phyloP scores from a whole-genome alignment of 2,113 vertebrate genomes.

The Naja naja region DNA sequence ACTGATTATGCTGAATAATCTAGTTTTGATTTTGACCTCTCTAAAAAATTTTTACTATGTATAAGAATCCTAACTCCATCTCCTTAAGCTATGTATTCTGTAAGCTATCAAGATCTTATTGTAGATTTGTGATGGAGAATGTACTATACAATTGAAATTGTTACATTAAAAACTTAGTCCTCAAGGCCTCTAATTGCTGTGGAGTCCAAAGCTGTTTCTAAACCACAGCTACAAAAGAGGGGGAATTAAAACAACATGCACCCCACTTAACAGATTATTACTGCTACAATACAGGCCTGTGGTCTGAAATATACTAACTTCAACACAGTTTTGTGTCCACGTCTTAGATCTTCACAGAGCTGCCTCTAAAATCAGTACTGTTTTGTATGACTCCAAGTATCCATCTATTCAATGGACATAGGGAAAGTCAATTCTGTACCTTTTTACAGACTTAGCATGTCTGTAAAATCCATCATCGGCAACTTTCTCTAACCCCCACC shows the following conservation, averaged over 20 bases:
- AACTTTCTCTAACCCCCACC: slow-evolving; percentile 35
- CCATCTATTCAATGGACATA: slow-evolving; percentile 49
- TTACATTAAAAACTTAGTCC: slow-evolving; percentile 31
- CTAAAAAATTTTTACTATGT: slow-evolving; percentile 69
- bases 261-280: slow-evolving; percentile 49
- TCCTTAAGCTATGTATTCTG: slow-evolving; percentile 59
- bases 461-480: slow-evolving; percentile 50
- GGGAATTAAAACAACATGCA: slow-evolving; percentile 42
- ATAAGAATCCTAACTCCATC: slow-evolving; percentile 69
- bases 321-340: slow-evolving; percentile 50
- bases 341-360: slow-evolving; percentile 47
- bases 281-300: background rate
- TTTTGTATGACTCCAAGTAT: slow-evolving; percentile 34
- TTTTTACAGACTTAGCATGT: slow-evolving; percentile 54
- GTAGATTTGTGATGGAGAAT: slow-evolving; percentile 37
- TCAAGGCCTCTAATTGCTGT: slow-evolving; percentile 42
- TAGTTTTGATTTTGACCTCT: slow-evolving; percentile 66
- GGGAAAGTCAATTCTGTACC: slow-evolving; percentile 43
- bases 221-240: slow-evolving; percentile 39
- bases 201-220: slow-evolving; percentile 47
- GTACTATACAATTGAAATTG: slow-evolving; percentile 40
- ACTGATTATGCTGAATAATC: slow-evolving; percentile 70
- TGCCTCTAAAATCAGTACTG: slow-evolving; percentile 35
- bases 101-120: slow-evolving; percentile 59
- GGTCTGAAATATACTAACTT: slow-evolving; percentile 40